A percentile compares a stretch with the other conserved stretches of the same genome.
These are phyloP conservation scores for Telenomus remus DNA, from an alignment of 1,140 invertebrate genomes.

Conservation along the genomic window DNA sequence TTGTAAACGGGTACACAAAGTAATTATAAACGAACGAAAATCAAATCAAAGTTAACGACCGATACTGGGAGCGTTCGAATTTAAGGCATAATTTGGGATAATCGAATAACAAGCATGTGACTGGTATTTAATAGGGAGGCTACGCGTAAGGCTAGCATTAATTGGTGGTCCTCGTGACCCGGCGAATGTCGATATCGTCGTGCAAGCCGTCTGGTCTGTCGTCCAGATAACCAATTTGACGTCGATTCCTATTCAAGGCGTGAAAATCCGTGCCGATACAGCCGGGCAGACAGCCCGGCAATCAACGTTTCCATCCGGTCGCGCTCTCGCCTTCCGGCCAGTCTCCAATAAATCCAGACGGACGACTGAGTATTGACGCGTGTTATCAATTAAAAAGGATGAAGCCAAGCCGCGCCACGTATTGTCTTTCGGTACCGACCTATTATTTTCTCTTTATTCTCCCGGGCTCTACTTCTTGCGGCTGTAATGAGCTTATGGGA, in stretches of 20 bases:
- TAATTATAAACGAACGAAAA: slow-evolving; percentile 12
- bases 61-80: slow-evolving; percentile 20
- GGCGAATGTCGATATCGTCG: slow-evolving; percentile 52
- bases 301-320: slow-evolving; percentile 43
- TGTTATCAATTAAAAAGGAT: slow-evolving; percentile 73
- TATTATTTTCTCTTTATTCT: slow-evolving; percentile 39
- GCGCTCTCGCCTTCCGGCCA: slow-evolving; percentile 52
- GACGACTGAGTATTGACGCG: slow-evolving; percentile 65
- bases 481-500: slow-evolving; percentile 72
- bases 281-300: slow-evolving; percentile 27
- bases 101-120: slow-evolving; percentile 42
- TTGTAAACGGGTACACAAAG: not conserved
- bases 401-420: slow-evolving; percentile 59
- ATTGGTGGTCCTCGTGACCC: slow-evolving; percentile 51
- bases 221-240: slow-evolving; percentile 47
- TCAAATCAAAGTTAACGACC: slow-evolving; percentile 34
- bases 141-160: slow-evolving; percentile 39
- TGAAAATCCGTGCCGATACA: slow-evolving; percentile 34
- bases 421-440: slow-evolving; percentile 36
- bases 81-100: slow-evolving; percentile 42
- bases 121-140: slow-evolving; percentile 30
- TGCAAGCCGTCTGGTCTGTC: slow-evolving; percentile 38
- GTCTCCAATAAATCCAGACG: slow-evolving; percentile 66
- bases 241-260: slow-evolving; percentile 43
- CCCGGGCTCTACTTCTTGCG: slow-evolving; percentile 38